Base-by-base conservation (phyloP, 2,113 vertebrate genomes). In the Anguilla japonica region DNA sequence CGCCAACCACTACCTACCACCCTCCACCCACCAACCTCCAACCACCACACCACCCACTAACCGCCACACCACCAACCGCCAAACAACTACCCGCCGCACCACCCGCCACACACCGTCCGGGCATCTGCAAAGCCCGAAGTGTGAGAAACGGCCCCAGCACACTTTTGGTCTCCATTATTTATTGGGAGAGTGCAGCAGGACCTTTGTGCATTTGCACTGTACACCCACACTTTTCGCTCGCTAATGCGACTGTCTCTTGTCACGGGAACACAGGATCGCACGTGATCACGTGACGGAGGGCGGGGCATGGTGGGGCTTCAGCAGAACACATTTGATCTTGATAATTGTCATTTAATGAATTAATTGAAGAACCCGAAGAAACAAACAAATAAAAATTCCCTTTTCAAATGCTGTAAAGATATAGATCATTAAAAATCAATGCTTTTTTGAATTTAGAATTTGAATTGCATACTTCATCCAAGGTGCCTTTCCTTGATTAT, bases 81-180 rank as follows among this genome's bases (percentile, higher is more conserved):
- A 53, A 9, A 53, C 50, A 2, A 2, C 50, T 14, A 53, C 7
- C 50, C 50, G 1, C 50, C 50, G 34, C 8, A 53, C 13, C 1
- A 14, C 11, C 50, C 91, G 89, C 88, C 88, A 83, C 93, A 88
- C 91, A 87, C 53, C 91, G 91, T 90, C 91, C 89, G 92, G 90
- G 92, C 92, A 92, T 94, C 94, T 94, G 92, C 90, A 46, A 82
- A 34, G 88, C 60, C 88, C 34, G 89, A 94, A 93, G 94, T 94
- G 93, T 92, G 92, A 94, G 93, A 91, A 88, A 67, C 88, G 85
- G 87, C 91, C 91, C 91, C 90, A 85, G 91, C 91, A 90, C 90
- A 88, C 92, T 93, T 91, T 89, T 89, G 91, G 91, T 87, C 87
- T 91, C 92, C 92, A 88, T 93, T 91, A 93, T 88, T 93, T 93